phyloP scores from a whole-genome alignment of 2,888 invertebrate genomes.

The Notodonta dromedarius region DNA sequence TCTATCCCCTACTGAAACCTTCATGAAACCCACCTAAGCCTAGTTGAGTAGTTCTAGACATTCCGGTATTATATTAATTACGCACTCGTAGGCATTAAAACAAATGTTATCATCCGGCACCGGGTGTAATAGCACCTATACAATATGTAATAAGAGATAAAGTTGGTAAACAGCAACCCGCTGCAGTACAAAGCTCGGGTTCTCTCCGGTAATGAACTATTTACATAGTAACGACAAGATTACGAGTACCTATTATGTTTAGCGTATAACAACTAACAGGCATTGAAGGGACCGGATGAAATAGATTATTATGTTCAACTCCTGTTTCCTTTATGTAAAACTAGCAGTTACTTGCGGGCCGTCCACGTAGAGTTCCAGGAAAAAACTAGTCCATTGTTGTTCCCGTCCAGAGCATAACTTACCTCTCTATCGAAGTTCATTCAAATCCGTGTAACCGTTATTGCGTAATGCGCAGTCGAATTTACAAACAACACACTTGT shows the following conservation, averaged over 20 bases:
- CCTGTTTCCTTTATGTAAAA: constrained; percentile 5
- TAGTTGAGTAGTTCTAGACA: constrained; percentile 11
- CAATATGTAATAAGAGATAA: constrained; percentile 44
- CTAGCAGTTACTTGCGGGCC: too few species aligned
- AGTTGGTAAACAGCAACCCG: constrained; percentile 33
- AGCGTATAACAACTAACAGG: constrained; percentile 13
- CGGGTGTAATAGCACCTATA: constrained; percentile 15
- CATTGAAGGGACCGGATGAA: constrained; percentile 21
- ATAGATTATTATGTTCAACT: constrained; percentile 19
- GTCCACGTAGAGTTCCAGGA: too few species aligned
- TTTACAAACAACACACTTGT: too few species aligned
- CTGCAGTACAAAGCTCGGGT: constrained; percentile 21
- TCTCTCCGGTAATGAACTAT: constrained; percentile 45
- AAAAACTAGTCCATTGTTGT: too few species aligned
- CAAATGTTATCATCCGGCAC: constrained; percentile 26
- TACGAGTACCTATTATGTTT: constrained; percentile 42
- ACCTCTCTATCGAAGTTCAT: too few species aligned
- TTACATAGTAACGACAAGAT: constrained; percentile 46
- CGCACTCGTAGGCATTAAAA: constrained; percentile 25
- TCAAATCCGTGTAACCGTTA: too few species aligned
- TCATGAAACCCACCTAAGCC: not conserved
- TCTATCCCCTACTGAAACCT: not conserved
- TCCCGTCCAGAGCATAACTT: too few species aligned
- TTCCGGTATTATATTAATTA: constrained; percentile 30
- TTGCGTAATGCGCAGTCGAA: too few species aligned